These are phyloP conservation scores for Ametastegia equiseti DNA, from an alignment of 2,888 invertebrate species.

Conservation along the genomic window DNA sequence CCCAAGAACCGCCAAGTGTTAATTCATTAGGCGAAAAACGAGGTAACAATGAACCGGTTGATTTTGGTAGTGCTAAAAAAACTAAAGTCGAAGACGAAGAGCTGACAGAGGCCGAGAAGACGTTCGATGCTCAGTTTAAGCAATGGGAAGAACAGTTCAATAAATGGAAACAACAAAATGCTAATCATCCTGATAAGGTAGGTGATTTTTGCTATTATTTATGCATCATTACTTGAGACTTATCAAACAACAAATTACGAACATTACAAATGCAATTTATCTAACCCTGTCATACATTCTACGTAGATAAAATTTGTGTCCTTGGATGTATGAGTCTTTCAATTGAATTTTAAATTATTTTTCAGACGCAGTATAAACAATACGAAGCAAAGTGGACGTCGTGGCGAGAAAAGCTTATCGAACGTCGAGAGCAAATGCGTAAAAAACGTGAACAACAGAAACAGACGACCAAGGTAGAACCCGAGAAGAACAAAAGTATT, in stretches of 20 bases:
- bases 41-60: slow-evolving; percentile 60
- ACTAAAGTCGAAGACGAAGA: slow-evolving; percentile 71
- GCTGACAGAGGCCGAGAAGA: slow-evolving; percentile 85
- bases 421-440: slow-evolving; percentile 90
- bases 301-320: not conserved
- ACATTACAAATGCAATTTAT: not conserved
- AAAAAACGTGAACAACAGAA: slow-evolving; percentile 79
- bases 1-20: slow-evolving; percentile 57
- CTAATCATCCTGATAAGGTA: slow-evolving; percentile 93
- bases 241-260: not conserved
- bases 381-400: slow-evolving; percentile 94
- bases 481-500: slow-evolving; percentile 69
- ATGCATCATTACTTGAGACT: not conserved
- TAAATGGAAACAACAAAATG: slow-evolving; percentile 94
- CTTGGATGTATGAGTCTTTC: not conserved
- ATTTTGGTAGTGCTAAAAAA: slow-evolving; percentile 71
- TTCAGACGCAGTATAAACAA: slow-evolving; percentile 83
- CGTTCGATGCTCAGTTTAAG: slow-evolving; percentile 92
- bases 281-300: not conserved
- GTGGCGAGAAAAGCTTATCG: slow-evolving; percentile 87
- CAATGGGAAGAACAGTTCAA: slow-evolving; percentile 96
- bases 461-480: slow-evolving; percentile 66
- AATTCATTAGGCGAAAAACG: slow-evolving; percentile 62
- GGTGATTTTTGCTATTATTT: slow-evolving; percentile 54
- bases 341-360: slow-evolving; percentile 49